Evolutionary conservation across 1,140 invertebrate genomes (phyloP).

Genomic region (Drosophila nebulosa): DNA sequence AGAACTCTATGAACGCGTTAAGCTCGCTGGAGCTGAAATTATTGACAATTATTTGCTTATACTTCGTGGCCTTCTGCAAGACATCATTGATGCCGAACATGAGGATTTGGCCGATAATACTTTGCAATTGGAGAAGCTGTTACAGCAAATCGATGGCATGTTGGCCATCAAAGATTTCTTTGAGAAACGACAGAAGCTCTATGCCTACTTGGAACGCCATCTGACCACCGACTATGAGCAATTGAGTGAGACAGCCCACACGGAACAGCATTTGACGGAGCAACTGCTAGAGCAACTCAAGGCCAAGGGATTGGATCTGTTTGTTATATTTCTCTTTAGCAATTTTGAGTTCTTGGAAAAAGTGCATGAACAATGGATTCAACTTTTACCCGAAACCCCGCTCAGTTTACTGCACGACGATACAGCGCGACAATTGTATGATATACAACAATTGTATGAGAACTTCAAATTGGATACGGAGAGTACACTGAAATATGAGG

Average conservation of each 20-base stretch:
- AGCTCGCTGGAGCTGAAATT: constrained; percentile 55
- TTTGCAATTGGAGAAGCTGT: constrained; percentile 15
- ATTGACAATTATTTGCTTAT: constrained; percentile 68
- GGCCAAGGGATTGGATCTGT: constrained; percentile 62
- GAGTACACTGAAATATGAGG: constrained; percentile 57
- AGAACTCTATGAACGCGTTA: constrained; percentile 58
- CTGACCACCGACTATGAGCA: constrained; percentile 43
- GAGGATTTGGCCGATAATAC: constrained; percentile 40
- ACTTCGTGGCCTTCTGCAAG: constrained; percentile 53
- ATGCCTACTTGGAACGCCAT: constrained; percentile 55
- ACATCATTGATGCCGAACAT: constrained; percentile 57
- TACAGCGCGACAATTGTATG: constrained; percentile 37
- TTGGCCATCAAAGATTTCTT: constrained; percentile 60
- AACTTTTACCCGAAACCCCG: constrained; percentile 47
- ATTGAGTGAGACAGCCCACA: constrained; percentile 13
- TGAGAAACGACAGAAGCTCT: constrained; percentile 63
- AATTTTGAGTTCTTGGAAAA: constrained; percentile 72
- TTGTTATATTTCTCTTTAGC: constrained; percentile 71
- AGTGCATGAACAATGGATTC: constrained; percentile 57
- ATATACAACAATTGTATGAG: constrained; percentile 63
- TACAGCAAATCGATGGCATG: constrained; percentile 53
- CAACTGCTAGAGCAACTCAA: constrained; percentile 50
- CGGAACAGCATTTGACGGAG: constrained; percentile 46
- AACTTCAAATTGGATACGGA: constrained; percentile 67
- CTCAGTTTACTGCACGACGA: constrained; percentile 49